phyloP scores from a whole-genome alignment of 2,113 vertebrate genomes.

The Zosterops japonicus region DNA sequence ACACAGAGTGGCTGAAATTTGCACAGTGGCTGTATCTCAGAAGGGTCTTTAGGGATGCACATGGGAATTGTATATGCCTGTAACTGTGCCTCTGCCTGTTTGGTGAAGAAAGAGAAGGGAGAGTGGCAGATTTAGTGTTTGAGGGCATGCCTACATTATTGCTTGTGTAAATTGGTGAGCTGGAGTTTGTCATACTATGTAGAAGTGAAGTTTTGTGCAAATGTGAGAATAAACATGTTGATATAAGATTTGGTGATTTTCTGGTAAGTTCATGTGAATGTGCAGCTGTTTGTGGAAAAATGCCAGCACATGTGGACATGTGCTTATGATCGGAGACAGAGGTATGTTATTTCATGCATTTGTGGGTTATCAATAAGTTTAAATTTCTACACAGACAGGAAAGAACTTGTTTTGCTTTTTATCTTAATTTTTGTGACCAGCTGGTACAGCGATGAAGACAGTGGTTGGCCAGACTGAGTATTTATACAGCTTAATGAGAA shows the following conservation, averaged over 20 bases:
- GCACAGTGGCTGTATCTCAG: background rate
- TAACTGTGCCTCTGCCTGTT: background rate
- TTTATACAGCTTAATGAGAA: slow-evolving; percentile 14
- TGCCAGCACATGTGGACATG: background rate
- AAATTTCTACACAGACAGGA: background rate
- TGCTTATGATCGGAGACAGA: background rate
- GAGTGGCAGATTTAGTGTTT: background rate
- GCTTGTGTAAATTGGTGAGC: background rate
- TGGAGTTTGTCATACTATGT: background rate
- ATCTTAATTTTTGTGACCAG: background rate
- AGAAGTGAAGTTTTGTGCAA: background rate
- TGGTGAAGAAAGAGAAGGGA: background rate
- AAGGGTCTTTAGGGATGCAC: background rate
- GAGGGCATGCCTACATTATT: background rate
- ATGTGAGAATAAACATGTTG: background rate
- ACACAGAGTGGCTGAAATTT: background rate
- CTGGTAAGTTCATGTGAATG: background rate
- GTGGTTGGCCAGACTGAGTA: background rate
- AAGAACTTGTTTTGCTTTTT: background rate
- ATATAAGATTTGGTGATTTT: background rate
- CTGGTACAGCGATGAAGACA: background rate
- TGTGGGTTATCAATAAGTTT: background rate
- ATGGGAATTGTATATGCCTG: background rate
- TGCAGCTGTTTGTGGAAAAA: background rate
- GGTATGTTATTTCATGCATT: background rate